Percentiles rank a stretch among this genome's conserved stretches.
Conservation (phyloP, 1,140 invertebrate species). For the Ips nitidus region DNA sequence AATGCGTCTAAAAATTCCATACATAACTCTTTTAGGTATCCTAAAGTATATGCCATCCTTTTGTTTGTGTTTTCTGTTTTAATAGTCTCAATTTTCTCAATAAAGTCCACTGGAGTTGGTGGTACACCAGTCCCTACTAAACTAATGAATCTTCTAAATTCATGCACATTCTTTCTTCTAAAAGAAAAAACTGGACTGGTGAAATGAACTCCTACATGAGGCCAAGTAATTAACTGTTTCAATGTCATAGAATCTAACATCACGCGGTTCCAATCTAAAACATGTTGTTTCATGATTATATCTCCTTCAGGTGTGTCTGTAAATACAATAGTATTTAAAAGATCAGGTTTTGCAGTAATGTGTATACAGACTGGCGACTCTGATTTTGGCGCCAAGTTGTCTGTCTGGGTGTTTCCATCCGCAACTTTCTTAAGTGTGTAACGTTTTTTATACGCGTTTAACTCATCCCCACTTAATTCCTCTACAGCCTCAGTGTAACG, state of each 20-base stretch:
- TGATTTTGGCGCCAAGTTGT: slow-evolving; percentile 25
- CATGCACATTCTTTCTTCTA: slow-evolving; percentile 31
- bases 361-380: slow-evolving; percentile 30
- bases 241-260: slow-evolving; percentile 20
- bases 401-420: slow-evolving; percentile 32
- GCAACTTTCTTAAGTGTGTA: slow-evolving; percentile 16
- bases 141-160: slow-evolving; percentile 34
- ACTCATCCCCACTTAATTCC: slow-evolving; percentile 4
- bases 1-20: slow-evolving; percentile 19
- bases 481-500: slow-evolving; percentile 7
- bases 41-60: slow-evolving; percentile 19
- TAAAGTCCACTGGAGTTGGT: slow-evolving; percentile 10
- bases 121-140: slow-evolving; percentile 21
- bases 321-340: slow-evolving; percentile 36
- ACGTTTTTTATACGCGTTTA: slow-evolving; percentile 4
- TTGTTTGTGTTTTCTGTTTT: neutral
- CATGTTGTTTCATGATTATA: slow-evolving; percentile 35
- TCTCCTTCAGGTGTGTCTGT: slow-evolving; percentile 30
- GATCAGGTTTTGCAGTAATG: slow-evolving; percentile 23
- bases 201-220: slow-evolving; percentile 36
- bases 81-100: slow-evolving; percentile 33
- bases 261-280: slow-evolving; percentile 24
- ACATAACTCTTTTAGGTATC: slow-evolving; percentile 16
- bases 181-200: slow-evolving; percentile 33
- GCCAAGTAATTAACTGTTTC: slow-evolving; percentile 35